Conservation (phyloP, 2,113 vertebrate genomes). For the Phalacrocorax brasilianus region DNA sequence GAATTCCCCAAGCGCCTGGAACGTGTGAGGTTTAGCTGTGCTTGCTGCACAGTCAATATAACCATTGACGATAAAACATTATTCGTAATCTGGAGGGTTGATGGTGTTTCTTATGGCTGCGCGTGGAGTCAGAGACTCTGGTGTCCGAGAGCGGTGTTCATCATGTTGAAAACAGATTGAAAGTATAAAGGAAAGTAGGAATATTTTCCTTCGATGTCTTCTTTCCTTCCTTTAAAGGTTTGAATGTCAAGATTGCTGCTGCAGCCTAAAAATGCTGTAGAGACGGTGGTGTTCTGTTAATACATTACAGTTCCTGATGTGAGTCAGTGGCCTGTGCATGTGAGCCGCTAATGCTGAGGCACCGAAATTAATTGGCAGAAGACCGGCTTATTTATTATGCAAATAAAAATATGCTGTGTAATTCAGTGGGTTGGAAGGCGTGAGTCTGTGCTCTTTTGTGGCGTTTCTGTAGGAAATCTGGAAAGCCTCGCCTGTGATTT, state of each 20-base stretch:
- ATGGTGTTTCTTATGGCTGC: neutral
- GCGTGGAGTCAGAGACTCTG: neutral
- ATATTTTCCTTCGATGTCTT: neutral
- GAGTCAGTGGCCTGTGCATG: neutral
- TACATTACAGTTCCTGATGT: neutral
- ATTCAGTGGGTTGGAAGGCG: neutral
- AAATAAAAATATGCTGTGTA: neutral
- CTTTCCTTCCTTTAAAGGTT: conserved; percentile 26
- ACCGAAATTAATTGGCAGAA: neutral
- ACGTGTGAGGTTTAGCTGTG: neutral
- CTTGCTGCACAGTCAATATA: neutral
- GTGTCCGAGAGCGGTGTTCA: neutral
- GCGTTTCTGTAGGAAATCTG: conserved; percentile 29
- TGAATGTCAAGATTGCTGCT: neutral
- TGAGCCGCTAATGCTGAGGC: neutral
- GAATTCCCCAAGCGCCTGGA: neutral
- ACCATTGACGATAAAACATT: neutral
- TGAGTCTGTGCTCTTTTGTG: neutral
- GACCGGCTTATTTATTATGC: neutral
- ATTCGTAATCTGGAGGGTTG: neutral
- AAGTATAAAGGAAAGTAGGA: neutral
- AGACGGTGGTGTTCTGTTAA: neutral
- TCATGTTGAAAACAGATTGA: neutral
- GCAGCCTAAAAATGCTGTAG: neutral
- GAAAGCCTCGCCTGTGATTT: neutral